Base-by-base conservation (phyloP, 1,140 invertebrate genomes). In the Plutomurus gul region DNA sequence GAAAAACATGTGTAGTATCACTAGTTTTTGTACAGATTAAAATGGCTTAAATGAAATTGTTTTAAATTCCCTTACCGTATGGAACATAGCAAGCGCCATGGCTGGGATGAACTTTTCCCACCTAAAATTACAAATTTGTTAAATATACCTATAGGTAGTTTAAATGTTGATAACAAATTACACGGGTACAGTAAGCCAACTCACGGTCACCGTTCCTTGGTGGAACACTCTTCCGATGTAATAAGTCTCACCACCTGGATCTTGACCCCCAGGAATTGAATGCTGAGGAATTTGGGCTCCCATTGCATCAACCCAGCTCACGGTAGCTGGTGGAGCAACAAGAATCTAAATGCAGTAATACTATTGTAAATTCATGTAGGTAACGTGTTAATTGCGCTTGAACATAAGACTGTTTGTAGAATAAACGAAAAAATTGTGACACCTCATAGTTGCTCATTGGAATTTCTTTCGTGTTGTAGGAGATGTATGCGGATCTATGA, bases 181-280 rank as follows among this genome's bases (percentile, higher is more conserved):
- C n/a, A n/a, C n/a, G n/a, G n/a, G n/a, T n/a, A n/a, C n/a, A n/a
- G n/a, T n/a, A n/a, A n/a, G n/a, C n/a, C n/a, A n/a, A n/a, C n/a
- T n/a, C n/a, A n/a, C 49, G 1, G 75, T 56, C 3, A 76, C 49
- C 5, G 75, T 60, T 60, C 47, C 75, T 22, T 56, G 13, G 47
- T 76, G 75, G 30, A 56, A 33, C 18, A 56, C 75, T 13, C 75
- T 37, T 37, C 75, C 75, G n/a, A 76, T 76, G 33, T 76, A 76
- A 60, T 60, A 60, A 0, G 39, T 43, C n/a, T 76, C 75, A n/a
- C 75, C 75, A 40, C 30, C 60, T 25, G 75, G 75, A 18, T 76
- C 75, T 4, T 60, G 36, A 11, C 75, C 75, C n/a, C 75, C 75
- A 8, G 20, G 47, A 20, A 76, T 39, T 20, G 75, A 47, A 18